Evolutionary conservation across 2,888 invertebrate species (phyloP), one percentile per base, ranked within the genome.

Genomic region (Blastobasis lacticolella): DNA sequence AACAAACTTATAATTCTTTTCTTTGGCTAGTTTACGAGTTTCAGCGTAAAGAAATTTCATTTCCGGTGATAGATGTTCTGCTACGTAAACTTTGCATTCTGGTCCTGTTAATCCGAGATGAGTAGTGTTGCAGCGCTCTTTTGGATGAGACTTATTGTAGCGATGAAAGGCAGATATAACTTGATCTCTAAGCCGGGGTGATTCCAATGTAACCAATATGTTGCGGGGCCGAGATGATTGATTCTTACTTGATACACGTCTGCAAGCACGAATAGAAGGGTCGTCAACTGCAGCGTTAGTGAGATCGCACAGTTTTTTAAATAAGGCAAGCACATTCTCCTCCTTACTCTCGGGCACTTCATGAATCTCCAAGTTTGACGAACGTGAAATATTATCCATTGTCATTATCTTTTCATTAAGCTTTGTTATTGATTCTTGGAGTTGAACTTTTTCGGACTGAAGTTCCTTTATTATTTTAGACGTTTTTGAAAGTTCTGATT

Each of bases 11-110:
- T 45, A 51, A 10, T 43, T 8, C 9, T 49, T 44, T 3, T 49
- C 51, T 36, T 43, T 54, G 8, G 41, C 36, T 10, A 37, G 37
- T 37, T 48, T 45, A 4, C 52, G 37, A 7, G 52, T 38, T 5
- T 37, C 38, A 8, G 7, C 41, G 40, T 57, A 51, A 0, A 55
- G 40, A 10, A 49, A 7, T 46, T 57, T 55, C 10, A 8, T 10
- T 38, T 55, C 53, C n/a, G 51, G 51, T 3, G 53, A 52, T 6
- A 58, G 46, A 48, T 57, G 57, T 45, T 60, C 58, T 1, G 45
- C 37, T 0, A 56, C 46, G 40, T 54, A 57, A n/a, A 60, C 48
- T n/a, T 44, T 50, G 7, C 36, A 5, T 1, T 40, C 48, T 23
- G 53, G 51, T 5, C 57, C 56, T 9, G 48, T 3, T 1, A 57